Evolutionary conservation across 1,140 invertebrate genomes (phyloP), one percentile per base, ranked within the genome.

Genomic region (Cyrtorhinus lividipennis): DNA sequence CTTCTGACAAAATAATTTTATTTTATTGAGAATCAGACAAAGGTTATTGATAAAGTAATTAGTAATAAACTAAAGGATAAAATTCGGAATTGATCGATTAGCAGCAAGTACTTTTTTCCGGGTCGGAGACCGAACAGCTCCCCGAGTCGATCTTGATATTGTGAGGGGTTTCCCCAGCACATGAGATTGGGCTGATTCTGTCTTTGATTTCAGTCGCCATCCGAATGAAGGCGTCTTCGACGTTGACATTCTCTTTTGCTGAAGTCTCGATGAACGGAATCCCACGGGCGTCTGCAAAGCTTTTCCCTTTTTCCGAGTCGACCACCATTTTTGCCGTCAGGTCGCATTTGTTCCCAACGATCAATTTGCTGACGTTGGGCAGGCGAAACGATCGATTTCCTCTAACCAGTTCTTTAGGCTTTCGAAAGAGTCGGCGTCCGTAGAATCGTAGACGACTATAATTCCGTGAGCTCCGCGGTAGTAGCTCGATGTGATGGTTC

Each of bases 221-320:
- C 70, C 90, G 96, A 84, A 96, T 87, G 79, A 97, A 97, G 62
- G 94, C 93, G 75, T 95, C 91, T 76, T 97, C 94, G 61, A 97
- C 94, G 72, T 97, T 97, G 66, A 89, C 92, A 3, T 93, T 88
- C 72, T 91, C 93, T 77, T 97, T 97, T 3, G 94, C 94, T 15
- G 92, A 95, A 56, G 94, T 96, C 80, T 97, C 94, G 71, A 97
- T 79, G 76, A 96, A 96, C 66, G 92, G 95, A 74, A 99, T 98
- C 68, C 88, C 89, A 68, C 98, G 81, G 70, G 95, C 90, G 73
- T 95, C 92, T 56, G 96, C 95, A 77, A 95, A 98, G 80, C 98
- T 93, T 87, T 93, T 93, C 65, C 92, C 92, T 70, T 87, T 90
- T 69, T 83, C 84, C 72, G 90, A 92, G 73, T 94, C 89, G 38